phyloP scores from a whole-genome alignment of 2,888 invertebrate species.

The Euzetes globulus region DNA sequence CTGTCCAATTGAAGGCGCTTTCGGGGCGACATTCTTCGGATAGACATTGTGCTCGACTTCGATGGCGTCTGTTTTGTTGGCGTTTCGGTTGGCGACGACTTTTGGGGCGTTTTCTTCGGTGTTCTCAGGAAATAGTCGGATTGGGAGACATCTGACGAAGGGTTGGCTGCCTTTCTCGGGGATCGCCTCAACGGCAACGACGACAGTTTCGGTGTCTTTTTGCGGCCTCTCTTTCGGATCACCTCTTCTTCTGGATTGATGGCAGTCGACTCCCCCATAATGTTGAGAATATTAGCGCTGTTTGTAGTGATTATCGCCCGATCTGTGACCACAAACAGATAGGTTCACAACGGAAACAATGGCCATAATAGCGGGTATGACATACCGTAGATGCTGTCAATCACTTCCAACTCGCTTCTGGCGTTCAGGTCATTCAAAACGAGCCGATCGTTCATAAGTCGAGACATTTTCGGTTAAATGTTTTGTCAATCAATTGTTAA shows the following conservation, averaged over 20 bases:
- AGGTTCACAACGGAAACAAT: background rate
- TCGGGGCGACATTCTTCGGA: constrained; percentile 9
- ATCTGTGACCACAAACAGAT: background rate
- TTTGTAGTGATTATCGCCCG: constrained; percentile 14
- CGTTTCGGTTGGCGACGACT: background rate
- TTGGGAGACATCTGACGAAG: background rate
- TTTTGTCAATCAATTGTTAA: too few relatives aligned
- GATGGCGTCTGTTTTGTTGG: background rate
- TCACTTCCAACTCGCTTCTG: background rate
- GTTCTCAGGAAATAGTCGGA: constrained; percentile 15
- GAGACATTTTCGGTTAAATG: too few relatives aligned
- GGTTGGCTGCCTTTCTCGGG: background rate
- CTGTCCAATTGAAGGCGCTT: constrained; percentile 16
- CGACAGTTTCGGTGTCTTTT: constrained; percentile 14
- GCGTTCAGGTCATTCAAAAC: constrained; percentile 3
- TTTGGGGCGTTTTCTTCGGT: constrained; percentile 3
- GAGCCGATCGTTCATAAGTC: background rate
- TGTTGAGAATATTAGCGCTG: constrained; percentile 20
- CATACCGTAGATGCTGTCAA: constrained; percentile 1
- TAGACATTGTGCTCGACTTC: background rate
- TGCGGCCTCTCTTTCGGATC: constrained; percentile 17
- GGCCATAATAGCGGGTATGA: background rate
- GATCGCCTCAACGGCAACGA: constrained; percentile 10
- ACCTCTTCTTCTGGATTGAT: constrained; percentile 20
- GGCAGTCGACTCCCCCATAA: background rate